Base-by-base conservation (phyloP, 2,797 vertebrate species). In the Pangasius sanitwongsei region DNA sequence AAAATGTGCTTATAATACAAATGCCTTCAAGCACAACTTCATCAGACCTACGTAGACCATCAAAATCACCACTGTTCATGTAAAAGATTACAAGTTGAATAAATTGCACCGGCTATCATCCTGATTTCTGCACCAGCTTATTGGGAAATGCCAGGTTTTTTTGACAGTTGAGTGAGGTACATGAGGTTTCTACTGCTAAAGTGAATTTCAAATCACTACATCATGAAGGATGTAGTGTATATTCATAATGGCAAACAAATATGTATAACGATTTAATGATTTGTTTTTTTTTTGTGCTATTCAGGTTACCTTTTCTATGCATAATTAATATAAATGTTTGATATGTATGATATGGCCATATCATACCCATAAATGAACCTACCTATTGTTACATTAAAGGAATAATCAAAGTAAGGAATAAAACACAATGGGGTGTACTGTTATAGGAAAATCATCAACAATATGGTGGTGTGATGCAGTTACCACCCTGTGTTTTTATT, bases 1-100 rank as follows among this genome's bases (percentile, higher is more conserved):
- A 80, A 67, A 67, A 65, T 53, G 70, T 12, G 59, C 59, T 88
- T 69, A 48, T 57, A 84, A 87, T 83, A 37, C 70, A 86, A 89
- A 89, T 67, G 88, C 80, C 89, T 74, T 89, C 31, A 7, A 78
- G 72, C 61, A 48, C 34, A 77, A 67, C 74, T 37, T 16, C 48
- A 65, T 67, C 28, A 67, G 59, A 50, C 50, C 44, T 69, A n/a
- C 31, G 25, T 50, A 31, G 61, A 85, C 25, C 28, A 85, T 69
- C 61, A 44, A 75, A 65, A 53, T 37, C 37, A 48, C 16, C 48
- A 15, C 69, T 59, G 57, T 63, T 41, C 28, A 9, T 65, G n/a
- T 83, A 65, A 63, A 48, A 50, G 63, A 6, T 69, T 31, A 23
- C 31, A 85, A 70, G 53, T 12, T 15, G 1, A 65, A 83, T 44